Base-by-base conservation (phyloP, 2,888 invertebrate genomes). In the Dicranocentrus wangi region DNA sequence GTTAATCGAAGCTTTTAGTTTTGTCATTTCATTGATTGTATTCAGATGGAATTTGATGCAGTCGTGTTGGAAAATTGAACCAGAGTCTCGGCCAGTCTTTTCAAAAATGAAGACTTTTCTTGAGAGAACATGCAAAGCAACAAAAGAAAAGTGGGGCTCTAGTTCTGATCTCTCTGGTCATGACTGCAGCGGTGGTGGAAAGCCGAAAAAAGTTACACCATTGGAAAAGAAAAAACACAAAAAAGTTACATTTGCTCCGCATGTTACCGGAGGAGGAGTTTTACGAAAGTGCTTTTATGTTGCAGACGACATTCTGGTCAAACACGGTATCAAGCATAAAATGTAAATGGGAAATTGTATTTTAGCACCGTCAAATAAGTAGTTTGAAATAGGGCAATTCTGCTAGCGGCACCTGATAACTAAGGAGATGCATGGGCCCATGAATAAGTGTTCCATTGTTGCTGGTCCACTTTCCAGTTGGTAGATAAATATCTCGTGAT, bases 401-500 rank as follows among this genome's bases (percentile, higher is more conserved):
- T 51, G 75, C 53, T 13, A 83, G 21, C 7, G 83, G 83, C 15
- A 76, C 82, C 17, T 72, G 69, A 17, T 60, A 93, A 87, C 92
- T 88, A 73, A 89, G 89, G 3, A 94, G 82, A n/a, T n/a, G 10
- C 92, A 93, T 0, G 86, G 93, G 93, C 0, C 94, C 94, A 85
- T 91, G 89, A 0, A 88, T 87, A 0, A 82, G 72, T 8, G 86
- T 84, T 2, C 43, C 66, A 43, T 71, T 42, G 1, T 82, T 82
- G 19, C 17, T 23, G 1, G 15, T 19, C 96, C 96, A 96, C 0
- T 87, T 89, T 1, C 95, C 96, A 7, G 87, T 88, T 0, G 95
- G 95, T 0, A 95, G 90, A 89, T 94, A 95, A 68, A 96, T 91
- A 88, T 93, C 91, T 7, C 95, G 91, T 0, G 89, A 87, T 0